Conservation (phyloP, 2,888 invertebrate genomes). For the Julus scanicus region DNA sequence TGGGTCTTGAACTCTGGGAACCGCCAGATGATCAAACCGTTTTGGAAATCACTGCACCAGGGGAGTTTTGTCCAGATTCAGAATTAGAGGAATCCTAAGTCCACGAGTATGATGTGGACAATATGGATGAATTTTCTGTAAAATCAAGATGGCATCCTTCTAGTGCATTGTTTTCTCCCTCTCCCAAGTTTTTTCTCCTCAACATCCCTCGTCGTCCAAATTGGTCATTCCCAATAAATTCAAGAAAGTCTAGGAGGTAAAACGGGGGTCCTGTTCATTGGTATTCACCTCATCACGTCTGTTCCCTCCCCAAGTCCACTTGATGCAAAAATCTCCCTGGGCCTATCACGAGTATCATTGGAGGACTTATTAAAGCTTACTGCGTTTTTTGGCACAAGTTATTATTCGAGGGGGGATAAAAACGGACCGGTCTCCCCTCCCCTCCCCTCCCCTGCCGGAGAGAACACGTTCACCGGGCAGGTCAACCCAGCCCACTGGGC, state of each 20-base stretch:
- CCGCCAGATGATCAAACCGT: too few relatives aligned
- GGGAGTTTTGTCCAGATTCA: too few relatives aligned
- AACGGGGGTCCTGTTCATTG: constrained; percentile 25
- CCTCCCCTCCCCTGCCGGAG: not conserved
- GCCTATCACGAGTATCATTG: not conserved
- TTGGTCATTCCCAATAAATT: constrained; percentile 42
- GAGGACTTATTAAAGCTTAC: constrained; percentile 30
- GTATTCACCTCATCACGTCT: not conserved
- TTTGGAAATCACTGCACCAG: too few relatives aligned
- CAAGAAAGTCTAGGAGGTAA: constrained; percentile 19
- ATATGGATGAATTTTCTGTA: not conserved
- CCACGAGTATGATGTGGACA: not conserved
- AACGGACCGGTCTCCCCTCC: constrained; percentile 3
- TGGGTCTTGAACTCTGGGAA: too few relatives aligned
- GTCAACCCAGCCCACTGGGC: not conserved
- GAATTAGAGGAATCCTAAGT: not conserved
- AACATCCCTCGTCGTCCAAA: not conserved
- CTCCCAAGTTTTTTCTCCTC: not conserved
- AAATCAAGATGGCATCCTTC: constrained; percentile 1
- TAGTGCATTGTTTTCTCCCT: not conserved
- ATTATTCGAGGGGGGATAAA: not conserved
- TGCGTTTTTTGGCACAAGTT: not conserved
- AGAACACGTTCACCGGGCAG: not conserved
- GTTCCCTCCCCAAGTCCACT: not conserved
- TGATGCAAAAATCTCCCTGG: constrained; percentile 3